These are phyloP conservation scores for Podabrus alpinus DNA, from an alignment of 2,888 invertebrate genomes.

Conservation along the genomic window DNA sequence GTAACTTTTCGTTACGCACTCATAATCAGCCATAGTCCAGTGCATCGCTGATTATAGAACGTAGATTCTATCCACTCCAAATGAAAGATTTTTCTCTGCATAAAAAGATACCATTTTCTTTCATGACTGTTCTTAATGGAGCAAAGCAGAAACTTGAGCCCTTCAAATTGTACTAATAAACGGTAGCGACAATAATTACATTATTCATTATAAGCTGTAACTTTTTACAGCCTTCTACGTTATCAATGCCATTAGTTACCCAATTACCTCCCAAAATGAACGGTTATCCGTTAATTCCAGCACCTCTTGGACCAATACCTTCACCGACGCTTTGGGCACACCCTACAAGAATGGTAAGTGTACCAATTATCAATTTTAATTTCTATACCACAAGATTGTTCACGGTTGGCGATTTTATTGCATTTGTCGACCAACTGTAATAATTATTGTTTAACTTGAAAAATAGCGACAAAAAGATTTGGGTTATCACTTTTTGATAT, in stretches of 20 bases:
- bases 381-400: neutral
- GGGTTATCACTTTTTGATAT: no score
- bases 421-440: no score
- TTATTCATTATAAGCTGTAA: neutral
- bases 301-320: constrained; percentile 50
- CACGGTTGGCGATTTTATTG: no score
- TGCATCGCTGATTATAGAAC: neutral
- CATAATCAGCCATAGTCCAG: neutral
- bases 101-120: neutral
- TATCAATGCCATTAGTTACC: constrained; percentile 37
- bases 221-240: constrained; percentile 6
- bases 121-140: neutral
- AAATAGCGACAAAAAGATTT: no score
- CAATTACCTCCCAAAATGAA: constrained; percentile 37
- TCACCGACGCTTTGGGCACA: constrained; percentile 48
- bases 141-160: neutral
- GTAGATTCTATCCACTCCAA: neutral
- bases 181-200: neutral
- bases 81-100: neutral
- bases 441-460: no score
- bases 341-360: constrained; percentile 22
- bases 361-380: neutral
- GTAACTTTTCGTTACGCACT: neutral
- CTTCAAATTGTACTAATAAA: neutral
- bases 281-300: constrained; percentile 50